A percentile compares a stretch with the other conserved stretches of the same genome.
Evolutionary conservation across 2,888 invertebrate species (phyloP).

Genomic region (Panopea generosa): DNA sequence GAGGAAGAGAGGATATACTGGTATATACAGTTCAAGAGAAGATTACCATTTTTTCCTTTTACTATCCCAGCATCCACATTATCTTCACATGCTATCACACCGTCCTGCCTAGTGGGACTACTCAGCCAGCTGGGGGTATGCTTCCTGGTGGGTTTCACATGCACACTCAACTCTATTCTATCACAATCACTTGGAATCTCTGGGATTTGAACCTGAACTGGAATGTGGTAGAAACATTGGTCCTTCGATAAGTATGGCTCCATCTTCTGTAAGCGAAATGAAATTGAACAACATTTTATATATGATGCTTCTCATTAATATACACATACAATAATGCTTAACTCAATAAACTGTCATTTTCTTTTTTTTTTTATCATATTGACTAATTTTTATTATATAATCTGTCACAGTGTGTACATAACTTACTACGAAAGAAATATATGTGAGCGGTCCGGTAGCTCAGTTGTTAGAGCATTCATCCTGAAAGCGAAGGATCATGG

Average conservation of each 20-base stretch:
- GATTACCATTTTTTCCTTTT: constrained; percentile 35
- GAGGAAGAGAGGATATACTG: no score
- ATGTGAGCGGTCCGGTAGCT: no score
- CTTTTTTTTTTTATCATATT: no score
- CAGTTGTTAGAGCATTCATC: no score
- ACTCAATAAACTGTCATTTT: no score
- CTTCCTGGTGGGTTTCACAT: constrained; percentile 29
- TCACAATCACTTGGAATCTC: constrained; percentile 24
- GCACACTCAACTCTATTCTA: constrained; percentile 26
- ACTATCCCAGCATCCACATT: background rate
- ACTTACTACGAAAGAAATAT: no score
- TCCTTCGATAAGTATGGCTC: constrained; percentile 43
- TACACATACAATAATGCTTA: no score
- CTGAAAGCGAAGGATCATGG: no score
- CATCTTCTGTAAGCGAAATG: background rate
- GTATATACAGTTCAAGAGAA: no score
- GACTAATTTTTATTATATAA: no score
- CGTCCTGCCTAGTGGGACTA: constrained; percentile 35
- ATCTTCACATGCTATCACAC: background rate
- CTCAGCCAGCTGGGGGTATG: constrained; percentile 50
- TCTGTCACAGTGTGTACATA: no score
- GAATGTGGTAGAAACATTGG: constrained; percentile 25
- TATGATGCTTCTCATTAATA: background rate
- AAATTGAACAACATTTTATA: background rate
- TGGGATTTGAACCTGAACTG: constrained; percentile 34